phyloP scores from a whole-genome alignment of 2,797 vertebrate genomes.

The Gila robusta region DNA sequence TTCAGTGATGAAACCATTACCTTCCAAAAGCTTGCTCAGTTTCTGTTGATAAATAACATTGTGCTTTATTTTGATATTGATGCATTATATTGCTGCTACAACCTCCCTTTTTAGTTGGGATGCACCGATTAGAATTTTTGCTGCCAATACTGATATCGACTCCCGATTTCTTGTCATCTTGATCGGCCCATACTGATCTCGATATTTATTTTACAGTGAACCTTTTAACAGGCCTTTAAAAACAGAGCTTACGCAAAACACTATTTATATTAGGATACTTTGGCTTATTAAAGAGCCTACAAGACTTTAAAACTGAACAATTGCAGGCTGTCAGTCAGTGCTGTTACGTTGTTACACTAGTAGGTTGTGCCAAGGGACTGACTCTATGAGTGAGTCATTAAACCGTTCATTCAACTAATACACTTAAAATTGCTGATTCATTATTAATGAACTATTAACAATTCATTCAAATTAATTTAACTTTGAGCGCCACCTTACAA shows the following conservation, averaged over 20 bases:
- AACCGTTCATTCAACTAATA: background rate
- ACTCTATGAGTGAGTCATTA: background rate
- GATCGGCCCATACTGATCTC: background rate
- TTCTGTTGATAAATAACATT: background rate
- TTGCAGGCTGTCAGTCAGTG: no score
- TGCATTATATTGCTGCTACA: background rate
- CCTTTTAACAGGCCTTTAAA: background rate
- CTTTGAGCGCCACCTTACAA: no score
- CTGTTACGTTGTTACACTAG: no score
- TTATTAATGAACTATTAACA: background rate
- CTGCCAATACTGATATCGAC: background rate
- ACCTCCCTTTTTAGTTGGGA: background rate
- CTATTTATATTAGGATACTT: background rate
- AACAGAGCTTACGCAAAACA: background rate
- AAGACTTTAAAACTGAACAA: no score
- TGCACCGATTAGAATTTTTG: background rate
- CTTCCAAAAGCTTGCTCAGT: conserved; percentile 7
- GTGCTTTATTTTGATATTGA: background rate
- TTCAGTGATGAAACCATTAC: conserved; percentile 4
- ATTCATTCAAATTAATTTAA: no score
- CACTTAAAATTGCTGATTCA: background rate
- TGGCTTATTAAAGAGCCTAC: no score
- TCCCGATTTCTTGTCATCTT: background rate
- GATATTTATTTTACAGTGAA: background rate
- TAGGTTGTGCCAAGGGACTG: no score